phyloP scores from a whole-genome alignment of 1,140 invertebrate genomes.

The Cotesia glomerata region DNA sequence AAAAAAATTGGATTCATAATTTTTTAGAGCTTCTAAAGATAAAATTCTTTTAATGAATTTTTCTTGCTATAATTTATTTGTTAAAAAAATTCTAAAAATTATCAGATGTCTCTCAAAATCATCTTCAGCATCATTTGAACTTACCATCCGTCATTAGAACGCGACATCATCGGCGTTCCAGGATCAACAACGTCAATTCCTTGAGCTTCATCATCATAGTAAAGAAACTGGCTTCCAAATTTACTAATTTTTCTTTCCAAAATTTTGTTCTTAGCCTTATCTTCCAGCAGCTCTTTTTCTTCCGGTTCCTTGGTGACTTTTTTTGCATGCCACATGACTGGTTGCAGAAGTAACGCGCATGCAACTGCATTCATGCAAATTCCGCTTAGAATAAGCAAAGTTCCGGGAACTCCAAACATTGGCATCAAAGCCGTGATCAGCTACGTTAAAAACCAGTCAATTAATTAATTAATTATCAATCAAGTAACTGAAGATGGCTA shows the following conservation, averaged over 20 bases:
- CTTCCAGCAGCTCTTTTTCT: conserved; percentile 12
- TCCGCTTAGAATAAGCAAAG: conserved; percentile 66
- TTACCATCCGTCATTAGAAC: conserved; percentile 72
- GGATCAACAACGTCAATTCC: conserved; percentile 71
- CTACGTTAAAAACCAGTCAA: conserved; percentile 52
- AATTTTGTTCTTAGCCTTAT: conserved; percentile 14
- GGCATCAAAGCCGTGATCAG: conserved; percentile 64
- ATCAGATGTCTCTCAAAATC: too few species aligned
- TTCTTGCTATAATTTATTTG: too few species aligned
- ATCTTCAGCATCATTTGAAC: background rate
- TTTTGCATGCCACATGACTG: conserved; percentile 69
- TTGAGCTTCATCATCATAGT: conserved; percentile 69
- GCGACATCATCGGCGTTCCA: conserved; percentile 70
- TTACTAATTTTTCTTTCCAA: conserved; percentile 14
- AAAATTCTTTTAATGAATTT: too few species aligned
- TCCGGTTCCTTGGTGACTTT: conserved; percentile 10
- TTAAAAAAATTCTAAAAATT: too few species aligned
- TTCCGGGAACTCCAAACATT: conserved; percentile 65
- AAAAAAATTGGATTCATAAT: too few species aligned
- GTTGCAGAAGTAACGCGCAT: conserved; percentile 68
- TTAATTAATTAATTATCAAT: background rate
- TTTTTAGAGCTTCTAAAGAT: too few species aligned
- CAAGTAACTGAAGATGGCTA: background rate
- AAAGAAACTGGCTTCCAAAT: conserved; percentile 69
- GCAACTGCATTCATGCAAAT: conserved; percentile 67